Conservation (phyloP, 1,140 invertebrate genomes). For the Coenobita brevimanus region DNA sequence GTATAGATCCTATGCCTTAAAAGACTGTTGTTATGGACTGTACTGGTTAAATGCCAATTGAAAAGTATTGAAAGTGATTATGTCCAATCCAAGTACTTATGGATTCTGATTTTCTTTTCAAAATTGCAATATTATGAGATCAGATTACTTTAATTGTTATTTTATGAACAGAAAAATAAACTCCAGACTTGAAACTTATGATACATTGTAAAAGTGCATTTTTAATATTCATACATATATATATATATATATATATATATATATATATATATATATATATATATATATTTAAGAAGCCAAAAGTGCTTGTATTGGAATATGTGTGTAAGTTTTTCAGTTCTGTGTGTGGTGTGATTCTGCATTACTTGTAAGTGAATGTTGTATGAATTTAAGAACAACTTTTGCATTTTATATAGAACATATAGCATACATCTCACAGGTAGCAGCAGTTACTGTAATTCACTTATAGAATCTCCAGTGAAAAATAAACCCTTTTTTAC, state of each 20-base stretch:
- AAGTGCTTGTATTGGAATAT: constrained; percentile 34
- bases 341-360: constrained; percentile 21
- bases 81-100: constrained; percentile 51
- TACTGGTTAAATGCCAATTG: constrained; percentile 27
- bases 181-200: no score
- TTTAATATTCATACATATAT: not conserved
- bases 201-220: not conserved
- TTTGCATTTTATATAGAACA: constrained; percentile 66
- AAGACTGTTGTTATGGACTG: constrained; percentile 12
- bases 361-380: constrained; percentile 58
- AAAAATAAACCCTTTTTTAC: constrained; percentile 63
- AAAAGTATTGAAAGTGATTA: constrained; percentile 36
- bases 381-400: constrained; percentile 51
- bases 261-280: constrained; percentile 10
- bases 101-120: constrained; percentile 6
- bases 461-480: constrained; percentile 64
- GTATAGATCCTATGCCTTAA: constrained; percentile 43
- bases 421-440: constrained; percentile 63
- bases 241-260: not conserved
- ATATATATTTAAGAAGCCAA: constrained; percentile 1
- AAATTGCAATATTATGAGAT: no score
- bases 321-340: constrained; percentile 27
- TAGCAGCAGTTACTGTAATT: constrained; percentile 63
- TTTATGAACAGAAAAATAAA: not conserved
- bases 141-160: not conserved